These are phyloP conservation scores for Micrastur ruficollis DNA, from an alignment of 2,797 vertebrate genomes.

Conservation along the genomic window DNA sequence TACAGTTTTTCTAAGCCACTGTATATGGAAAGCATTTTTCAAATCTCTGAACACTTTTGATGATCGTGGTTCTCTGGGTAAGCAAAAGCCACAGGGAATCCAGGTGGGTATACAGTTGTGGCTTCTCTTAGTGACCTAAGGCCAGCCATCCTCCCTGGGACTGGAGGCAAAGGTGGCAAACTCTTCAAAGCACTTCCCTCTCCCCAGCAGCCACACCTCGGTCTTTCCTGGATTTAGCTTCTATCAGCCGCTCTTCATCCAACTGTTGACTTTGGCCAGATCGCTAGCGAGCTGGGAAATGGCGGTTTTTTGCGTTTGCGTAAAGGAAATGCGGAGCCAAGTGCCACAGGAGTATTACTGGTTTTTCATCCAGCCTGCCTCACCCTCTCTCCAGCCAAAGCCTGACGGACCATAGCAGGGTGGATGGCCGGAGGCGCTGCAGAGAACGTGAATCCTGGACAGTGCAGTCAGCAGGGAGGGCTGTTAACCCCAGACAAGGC, in stretches of 20 bases:
- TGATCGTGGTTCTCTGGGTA: neutral
- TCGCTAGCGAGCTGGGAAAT: neutral
- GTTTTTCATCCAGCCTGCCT: constrained; percentile 20
- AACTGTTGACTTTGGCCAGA: constrained; percentile 45
- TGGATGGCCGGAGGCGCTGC: neutral
- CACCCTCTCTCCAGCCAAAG: neutral
- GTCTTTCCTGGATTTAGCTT: constrained; percentile 54
- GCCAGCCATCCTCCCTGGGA: neutral
- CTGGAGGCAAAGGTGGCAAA: constrained; percentile 7
- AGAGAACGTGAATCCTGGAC: neutral
- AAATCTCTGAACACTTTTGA: neutral
- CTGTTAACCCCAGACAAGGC: neutral
- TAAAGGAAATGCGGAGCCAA: constrained; percentile 28
- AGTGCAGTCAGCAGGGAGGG: neutral
- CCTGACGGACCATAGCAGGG: neutral
- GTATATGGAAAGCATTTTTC: neutral
- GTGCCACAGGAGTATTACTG: constrained; percentile 38
- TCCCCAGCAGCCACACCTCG: constrained; percentile 41
- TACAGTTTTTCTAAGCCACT: neutral
- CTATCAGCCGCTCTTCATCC: neutral
- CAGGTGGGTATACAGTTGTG: neutral
- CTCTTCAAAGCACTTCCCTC: constrained; percentile 35
- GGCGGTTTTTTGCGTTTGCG: neutral
- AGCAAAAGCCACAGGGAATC: neutral
- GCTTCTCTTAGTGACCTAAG: neutral